A percentile compares a stretch with the other conserved stretches of the same genome.
phyloP scores from a whole-genome alignment of 2,888 invertebrate genomes.

The Doris montereyensis region DNA sequence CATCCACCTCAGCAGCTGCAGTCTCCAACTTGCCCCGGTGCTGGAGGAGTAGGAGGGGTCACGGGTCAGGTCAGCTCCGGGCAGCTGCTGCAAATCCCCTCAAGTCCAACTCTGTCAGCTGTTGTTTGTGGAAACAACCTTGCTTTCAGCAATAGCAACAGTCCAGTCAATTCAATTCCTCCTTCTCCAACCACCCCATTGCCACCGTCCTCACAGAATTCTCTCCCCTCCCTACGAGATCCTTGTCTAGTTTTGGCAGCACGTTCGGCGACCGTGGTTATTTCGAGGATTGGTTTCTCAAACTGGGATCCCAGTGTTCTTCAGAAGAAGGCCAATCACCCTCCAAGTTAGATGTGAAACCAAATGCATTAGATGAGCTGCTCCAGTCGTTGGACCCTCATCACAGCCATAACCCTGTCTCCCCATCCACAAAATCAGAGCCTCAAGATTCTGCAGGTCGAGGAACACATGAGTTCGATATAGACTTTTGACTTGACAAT shows the following conservation, averaged over 20 bases:
- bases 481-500: conserved; percentile 38
- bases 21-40: conserved; percentile 45
- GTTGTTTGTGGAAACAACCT: conserved; percentile 18
- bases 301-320: conserved; percentile 39
- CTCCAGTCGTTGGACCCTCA: conserved; percentile 32
- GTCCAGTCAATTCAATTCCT: conserved; percentile 33
- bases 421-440: conserved; percentile 40
- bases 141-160: conserved; percentile 24
- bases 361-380: conserved; percentile 33
- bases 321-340: conserved; percentile 1
- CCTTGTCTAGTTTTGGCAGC: conserved; percentile 43
- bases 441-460: conserved; percentile 29
- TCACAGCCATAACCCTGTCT: conserved; percentile 36
- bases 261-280: conserved; percentile 41
- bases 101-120: conserved; percentile 40
- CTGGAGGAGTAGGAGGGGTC: conserved; percentile 60
- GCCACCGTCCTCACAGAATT: conserved; percentile 32
- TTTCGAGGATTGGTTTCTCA: conserved; percentile 42
- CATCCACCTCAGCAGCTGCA: conserved; percentile 50
- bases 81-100: conserved; percentile 17
- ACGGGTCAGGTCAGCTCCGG: conserved; percentile 29
- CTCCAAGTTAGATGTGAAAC: conserved; percentile 24
- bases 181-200: conserved; percentile 24
- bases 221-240: conserved; percentile 39
- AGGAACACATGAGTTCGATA: conserved; percentile 37